These are phyloP conservation scores for Brachionus koreanus DNA, from an alignment of 1,140 invertebrate genomes.

Conservation along the genomic window DNA sequence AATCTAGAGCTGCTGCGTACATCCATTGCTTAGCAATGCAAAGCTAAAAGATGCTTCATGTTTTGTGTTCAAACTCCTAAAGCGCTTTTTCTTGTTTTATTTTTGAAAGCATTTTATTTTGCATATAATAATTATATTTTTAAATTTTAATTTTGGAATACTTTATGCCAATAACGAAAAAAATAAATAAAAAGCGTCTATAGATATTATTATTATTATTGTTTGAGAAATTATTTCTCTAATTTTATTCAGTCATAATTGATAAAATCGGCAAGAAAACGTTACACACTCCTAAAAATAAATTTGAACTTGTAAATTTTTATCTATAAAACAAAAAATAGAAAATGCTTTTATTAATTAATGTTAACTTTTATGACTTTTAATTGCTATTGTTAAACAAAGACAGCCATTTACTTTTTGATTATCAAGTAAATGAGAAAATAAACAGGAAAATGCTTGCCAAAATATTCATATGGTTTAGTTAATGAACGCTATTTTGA, in stretches of 20 bases:
- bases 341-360: too few relatives aligned
- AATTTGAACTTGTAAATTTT: too few relatives aligned
- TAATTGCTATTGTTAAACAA: too few relatives aligned
- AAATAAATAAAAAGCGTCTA: neutral
- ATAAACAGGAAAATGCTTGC: neutral
- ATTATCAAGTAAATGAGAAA: neutral
- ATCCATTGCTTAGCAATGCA: neutral
- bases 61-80: neutral
- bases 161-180: neutral
- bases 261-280: neutral
- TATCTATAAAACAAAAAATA: too few relatives aligned
- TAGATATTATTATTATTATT: neutral
- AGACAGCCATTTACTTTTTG: neutral
- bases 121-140: neutral
- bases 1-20: neutral
- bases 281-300: too few relatives aligned
- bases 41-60: neutral
- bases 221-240: neutral
- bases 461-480: neutral
- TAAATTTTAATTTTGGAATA: neutral
- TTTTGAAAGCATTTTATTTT: neutral
- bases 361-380: too few relatives aligned
- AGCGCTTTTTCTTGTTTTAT: neutral
- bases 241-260: neutral
- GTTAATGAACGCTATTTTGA: neutral